phyloP scores from a whole-genome alignment of 2,113 vertebrate genomes.

The Thermophis baileyi region DNA sequence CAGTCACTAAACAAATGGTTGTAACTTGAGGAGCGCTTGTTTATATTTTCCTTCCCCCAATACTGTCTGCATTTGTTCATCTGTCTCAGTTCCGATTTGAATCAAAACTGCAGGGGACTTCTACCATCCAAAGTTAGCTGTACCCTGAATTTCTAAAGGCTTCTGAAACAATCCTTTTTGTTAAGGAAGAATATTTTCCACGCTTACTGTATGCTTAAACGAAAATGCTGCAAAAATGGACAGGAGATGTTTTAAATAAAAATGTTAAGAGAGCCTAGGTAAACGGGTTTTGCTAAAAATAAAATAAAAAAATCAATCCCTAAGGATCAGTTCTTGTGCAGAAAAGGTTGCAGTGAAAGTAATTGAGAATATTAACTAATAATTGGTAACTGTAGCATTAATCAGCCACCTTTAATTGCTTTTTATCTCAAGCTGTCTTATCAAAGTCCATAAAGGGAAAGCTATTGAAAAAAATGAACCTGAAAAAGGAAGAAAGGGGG shows the following conservation, averaged over 20 bases:
- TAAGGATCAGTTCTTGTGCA: not conserved
- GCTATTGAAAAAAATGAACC: constrained; percentile 13
- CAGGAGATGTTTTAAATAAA: constrained; percentile 2
- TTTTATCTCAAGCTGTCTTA: constrained; percentile 12
- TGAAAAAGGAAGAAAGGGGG: constrained; percentile 5
- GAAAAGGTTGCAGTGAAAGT: not conserved
- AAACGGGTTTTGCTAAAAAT: constrained; percentile 16
- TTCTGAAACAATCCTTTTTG: not conserved
- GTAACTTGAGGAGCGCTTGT: rapidly evolving
- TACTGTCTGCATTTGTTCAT: not conserved
- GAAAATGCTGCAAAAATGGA: not conserved
- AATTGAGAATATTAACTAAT: constrained; percentile 29
- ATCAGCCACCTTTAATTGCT: not conserved
- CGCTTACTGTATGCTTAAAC: not conserved
- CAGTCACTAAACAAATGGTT: not conserved
- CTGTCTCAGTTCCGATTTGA: not conserved
- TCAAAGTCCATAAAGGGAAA: constrained; percentile 46
- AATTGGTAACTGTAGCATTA: not conserved
- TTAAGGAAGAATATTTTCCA: not conserved
- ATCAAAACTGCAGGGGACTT: not conserved
- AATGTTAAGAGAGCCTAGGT: not conserved
- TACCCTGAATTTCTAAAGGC: not conserved
- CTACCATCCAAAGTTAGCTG: not conserved
- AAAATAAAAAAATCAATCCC: not conserved
- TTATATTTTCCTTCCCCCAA: not conserved